A percentile compares a stretch with the other conserved stretches of the same genome.
These are phyloP conservation scores for Torymus aiolomorphi DNA, from an alignment of 2,888 invertebrate genomes.

Conservation along the genomic window DNA sequence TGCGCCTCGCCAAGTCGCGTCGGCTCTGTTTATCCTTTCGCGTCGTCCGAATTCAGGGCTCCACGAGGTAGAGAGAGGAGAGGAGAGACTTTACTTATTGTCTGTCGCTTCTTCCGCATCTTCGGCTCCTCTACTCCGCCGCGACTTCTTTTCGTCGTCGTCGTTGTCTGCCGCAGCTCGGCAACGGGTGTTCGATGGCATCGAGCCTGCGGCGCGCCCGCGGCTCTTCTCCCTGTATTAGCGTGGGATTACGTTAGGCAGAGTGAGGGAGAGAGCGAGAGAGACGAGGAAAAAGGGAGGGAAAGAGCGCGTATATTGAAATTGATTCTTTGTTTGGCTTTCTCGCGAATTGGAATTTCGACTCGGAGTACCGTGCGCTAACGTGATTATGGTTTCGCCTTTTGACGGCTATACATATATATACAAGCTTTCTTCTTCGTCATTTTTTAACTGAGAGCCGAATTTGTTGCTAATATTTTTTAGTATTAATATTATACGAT, in stretches of 20 bases:
- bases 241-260: neutral
- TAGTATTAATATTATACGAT: no score
- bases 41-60: no score
- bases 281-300: no score
- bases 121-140: neutral
- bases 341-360: neutral
- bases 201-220: neutral
- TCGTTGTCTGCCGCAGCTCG: neutral
- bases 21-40: no score
- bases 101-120: conserved; percentile 1
- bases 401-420: neutral
- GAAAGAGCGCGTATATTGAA: neutral
- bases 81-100: conserved; percentile 7
- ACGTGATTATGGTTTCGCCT: neutral
- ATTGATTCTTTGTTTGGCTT: conserved; percentile 20
- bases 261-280: no score
- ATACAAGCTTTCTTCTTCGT: no score
- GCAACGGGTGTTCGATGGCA: neutral
- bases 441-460: no score
- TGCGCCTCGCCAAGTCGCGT: no score
- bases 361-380: neutral
- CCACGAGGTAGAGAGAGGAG: no score
- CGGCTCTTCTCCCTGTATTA: neutral
- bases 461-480: no score
- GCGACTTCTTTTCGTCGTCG: neutral